Conservation (phyloP, 2,797 vertebrate species). For the Xenops minutus region DNA sequence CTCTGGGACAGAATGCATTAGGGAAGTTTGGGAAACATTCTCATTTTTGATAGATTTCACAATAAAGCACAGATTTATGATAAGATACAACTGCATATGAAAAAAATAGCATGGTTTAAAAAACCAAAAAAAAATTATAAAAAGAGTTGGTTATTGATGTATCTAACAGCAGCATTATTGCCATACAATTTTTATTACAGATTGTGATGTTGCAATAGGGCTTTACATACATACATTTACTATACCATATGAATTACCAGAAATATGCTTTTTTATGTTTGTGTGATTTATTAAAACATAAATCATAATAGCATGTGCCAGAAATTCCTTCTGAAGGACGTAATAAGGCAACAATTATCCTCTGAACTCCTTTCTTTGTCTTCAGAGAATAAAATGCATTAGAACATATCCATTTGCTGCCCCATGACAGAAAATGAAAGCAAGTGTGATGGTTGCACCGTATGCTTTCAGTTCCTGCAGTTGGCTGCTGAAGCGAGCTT, state of each 20-base stretch:
- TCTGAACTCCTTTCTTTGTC: slow-evolving; percentile 12
- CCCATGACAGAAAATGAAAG: slow-evolving; percentile 16
- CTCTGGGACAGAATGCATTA: background rate
- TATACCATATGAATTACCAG: background rate
- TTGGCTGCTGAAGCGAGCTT: background rate
- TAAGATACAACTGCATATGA: background rate
- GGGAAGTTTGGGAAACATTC: background rate
- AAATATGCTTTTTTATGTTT: background rate
- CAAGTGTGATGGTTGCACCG: background rate
- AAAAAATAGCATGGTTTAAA: background rate
- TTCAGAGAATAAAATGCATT: slow-evolving; percentile 42
- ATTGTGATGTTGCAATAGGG: background rate
- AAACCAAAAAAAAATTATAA: background rate
- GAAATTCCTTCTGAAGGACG: background rate
- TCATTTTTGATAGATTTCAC: background rate
- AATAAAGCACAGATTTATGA: background rate
- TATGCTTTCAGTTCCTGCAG: background rate
- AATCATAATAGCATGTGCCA: slow-evolving; percentile 2
- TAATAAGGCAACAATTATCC: slow-evolving; percentile 42
- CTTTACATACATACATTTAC: background rate
- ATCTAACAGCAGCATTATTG: background rate
- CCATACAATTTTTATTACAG: background rate
- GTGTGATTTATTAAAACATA: slow-evolving; percentile 33
- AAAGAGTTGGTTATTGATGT: background rate
- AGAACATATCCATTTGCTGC: background rate